These are phyloP conservation scores for Carettochelys insculpta DNA, from an alignment of 2,113 vertebrate species.

Conservation along the genomic window DNA sequence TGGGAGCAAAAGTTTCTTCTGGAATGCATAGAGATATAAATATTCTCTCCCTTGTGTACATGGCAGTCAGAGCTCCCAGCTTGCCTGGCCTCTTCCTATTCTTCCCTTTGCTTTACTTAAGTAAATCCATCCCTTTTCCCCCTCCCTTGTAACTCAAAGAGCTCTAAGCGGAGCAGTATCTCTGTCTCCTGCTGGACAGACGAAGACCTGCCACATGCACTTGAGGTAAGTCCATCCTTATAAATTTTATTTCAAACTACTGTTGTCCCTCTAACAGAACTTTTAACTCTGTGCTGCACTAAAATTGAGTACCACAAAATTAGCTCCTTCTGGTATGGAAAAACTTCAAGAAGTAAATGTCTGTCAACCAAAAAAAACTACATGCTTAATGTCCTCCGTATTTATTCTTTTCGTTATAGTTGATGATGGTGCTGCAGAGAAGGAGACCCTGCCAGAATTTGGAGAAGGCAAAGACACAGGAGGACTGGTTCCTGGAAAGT, in stretches of 20 bases:
- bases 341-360: neutral
- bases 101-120: neutral
- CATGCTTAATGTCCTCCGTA: neutral
- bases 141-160: neutral
- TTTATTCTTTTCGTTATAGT: slow-evolving; percentile 76
- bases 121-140: neutral
- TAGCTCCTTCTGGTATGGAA: neutral
- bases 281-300: neutral
- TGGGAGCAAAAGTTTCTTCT: neutral
- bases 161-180: neutral
- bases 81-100: neutral
- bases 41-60: neutral
- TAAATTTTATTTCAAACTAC: neutral
- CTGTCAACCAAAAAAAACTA: neutral
- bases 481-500: slow-evolving; percentile 90
- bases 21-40: neutral
- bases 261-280: neutral
- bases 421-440: slow-evolving; percentile 96
- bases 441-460: slow-evolving; percentile 93
- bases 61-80: neutral
- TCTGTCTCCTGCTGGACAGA: neutral
- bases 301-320: neutral
- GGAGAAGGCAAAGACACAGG: slow-evolving; percentile 95
- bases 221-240: neutral
- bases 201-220: neutral